A percentile compares a stretch with the other conserved stretches of the same genome.
These are phyloP conservation scores for Solen grandis DNA, from an alignment of 1,140 invertebrate species.

Conservation along the genomic window DNA sequence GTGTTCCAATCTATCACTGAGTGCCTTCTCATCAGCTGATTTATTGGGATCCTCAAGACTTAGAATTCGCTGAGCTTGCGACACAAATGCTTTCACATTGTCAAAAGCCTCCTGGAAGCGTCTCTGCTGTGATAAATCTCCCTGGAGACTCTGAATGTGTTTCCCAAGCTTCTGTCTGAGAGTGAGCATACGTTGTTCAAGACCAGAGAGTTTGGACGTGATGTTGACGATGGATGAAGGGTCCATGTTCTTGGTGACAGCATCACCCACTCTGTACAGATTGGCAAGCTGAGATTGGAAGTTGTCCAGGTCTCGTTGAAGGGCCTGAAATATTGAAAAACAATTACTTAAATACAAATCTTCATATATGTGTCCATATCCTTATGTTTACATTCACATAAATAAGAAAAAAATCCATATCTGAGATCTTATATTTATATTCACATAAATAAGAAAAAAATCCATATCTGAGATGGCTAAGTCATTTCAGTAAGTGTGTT, in stretches of 20 bases:
- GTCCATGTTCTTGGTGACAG: constrained; percentile 74
- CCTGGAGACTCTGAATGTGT: constrained; percentile 68
- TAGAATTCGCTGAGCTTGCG: constrained; percentile 67
- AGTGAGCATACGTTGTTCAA: constrained; percentile 71
- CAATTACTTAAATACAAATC: background rate
- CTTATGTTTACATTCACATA: too few species aligned
- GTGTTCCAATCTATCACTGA: constrained; percentile 65
- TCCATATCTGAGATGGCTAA: too few species aligned
- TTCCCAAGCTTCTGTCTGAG: constrained; percentile 70
- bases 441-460: too few species aligned
- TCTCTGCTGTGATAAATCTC: constrained; percentile 67
- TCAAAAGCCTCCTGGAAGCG: constrained; percentile 69
- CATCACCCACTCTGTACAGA: constrained; percentile 72
- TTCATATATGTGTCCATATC: too few species aligned
- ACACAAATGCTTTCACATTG: constrained; percentile 68
- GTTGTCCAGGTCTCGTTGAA: constrained; percentile 70
- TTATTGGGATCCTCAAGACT: constrained; percentile 64
- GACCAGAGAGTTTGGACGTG: constrained; percentile 68
- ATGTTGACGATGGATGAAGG: constrained; percentile 72
- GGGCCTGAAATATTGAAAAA: constrained; percentile 61
- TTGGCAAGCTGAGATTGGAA: constrained; percentile 68
- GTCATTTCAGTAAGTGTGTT: too few species aligned
- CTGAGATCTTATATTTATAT: too few species aligned
- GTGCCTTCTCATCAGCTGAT: constrained; percentile 63
- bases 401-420: too few species aligned